These are phyloP conservation scores for Pristionchus entomophagus DNA, from an alignment of 2,888 invertebrate genomes.

Conservation along the genomic window DNA sequence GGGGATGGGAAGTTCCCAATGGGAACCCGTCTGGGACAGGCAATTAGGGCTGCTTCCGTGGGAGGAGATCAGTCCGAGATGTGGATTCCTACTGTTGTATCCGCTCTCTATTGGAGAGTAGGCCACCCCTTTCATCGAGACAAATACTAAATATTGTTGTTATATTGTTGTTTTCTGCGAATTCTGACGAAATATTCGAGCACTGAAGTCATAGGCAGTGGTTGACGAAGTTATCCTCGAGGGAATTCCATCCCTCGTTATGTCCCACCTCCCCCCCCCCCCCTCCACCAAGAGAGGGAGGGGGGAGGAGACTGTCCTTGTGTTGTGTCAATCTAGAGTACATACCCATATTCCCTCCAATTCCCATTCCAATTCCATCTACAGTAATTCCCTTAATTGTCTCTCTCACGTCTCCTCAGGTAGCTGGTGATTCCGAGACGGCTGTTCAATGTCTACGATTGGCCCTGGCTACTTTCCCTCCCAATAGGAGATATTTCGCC, in stretches of 20 bases:
- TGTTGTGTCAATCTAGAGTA: too few species aligned
- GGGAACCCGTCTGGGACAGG: conserved; percentile 50
- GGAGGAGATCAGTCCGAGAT: conserved; percentile 15
- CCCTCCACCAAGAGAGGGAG: too few species aligned
- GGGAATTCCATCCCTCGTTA: too few species aligned
- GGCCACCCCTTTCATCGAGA: neutral
- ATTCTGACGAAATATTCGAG: too few species aligned
- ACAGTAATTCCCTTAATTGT: too few species aligned
- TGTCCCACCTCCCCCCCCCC: too few species aligned
- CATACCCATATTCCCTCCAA: too few species aligned
- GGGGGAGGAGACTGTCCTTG: too few species aligned
- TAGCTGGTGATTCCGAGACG: conserved; percentile 79
- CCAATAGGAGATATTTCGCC: conserved; percentile 79
- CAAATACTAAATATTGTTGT: too few species aligned
- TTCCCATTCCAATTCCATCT: too few species aligned
- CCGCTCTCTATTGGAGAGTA: conserved; percentile 80
- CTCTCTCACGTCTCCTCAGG: conserved; percentile 79
- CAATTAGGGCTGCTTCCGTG: conserved; percentile 40
- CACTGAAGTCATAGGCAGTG: too few species aligned
- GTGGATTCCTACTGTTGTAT: conserved; percentile 80
- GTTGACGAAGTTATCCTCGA: neutral
- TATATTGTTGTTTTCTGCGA: neutral
- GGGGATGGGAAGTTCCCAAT: too few species aligned
- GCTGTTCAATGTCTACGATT: conserved; percentile 80
- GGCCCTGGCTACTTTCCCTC: conserved; percentile 79